These are phyloP conservation scores for Germaria angustata DNA, from an alignment of 2,888 invertebrate species.

Conservation along the genomic window DNA sequence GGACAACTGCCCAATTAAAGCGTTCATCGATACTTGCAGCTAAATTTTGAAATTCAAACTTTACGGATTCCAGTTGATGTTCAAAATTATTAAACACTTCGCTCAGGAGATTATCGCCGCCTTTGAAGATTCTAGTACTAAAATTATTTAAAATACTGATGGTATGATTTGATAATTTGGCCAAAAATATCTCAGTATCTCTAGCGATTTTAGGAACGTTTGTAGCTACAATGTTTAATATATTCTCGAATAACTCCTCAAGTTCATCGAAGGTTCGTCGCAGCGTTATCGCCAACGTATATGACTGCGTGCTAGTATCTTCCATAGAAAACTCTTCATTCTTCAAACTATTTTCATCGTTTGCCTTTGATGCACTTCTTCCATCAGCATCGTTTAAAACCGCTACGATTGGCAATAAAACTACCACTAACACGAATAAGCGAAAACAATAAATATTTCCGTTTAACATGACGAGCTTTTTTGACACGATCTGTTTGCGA, in stretches of 20 bases:
- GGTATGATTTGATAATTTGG: slow-evolving; percentile 64
- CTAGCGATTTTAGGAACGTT: slow-evolving; percentile 57
- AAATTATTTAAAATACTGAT: slow-evolving; percentile 66
- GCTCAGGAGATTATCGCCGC: slow-evolving; percentile 62
- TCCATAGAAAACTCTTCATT: neutral
- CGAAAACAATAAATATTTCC: slow-evolving; percentile 9
- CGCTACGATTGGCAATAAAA: slow-evolving; percentile 10
- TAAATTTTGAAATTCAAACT: slow-evolving; percentile 67
- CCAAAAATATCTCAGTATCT: slow-evolving; percentile 62
- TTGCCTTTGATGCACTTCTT: neutral
- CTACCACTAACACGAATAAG: neutral
- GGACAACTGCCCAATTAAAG: slow-evolving; percentile 69
- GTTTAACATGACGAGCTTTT: slow-evolving; percentile 17
- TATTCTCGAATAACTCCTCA: slow-evolving; percentile 56
- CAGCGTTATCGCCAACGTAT: slow-evolving; percentile 38
- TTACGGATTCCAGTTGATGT: slow-evolving; percentile 64
- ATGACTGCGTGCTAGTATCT: neutral
- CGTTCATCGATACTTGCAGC: slow-evolving; percentile 68
- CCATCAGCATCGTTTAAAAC: neutral
- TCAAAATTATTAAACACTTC: slow-evolving; percentile 66
- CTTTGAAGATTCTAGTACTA: slow-evolving; percentile 64
- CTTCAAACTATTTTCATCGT: neutral
- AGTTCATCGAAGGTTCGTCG: slow-evolving; percentile 56
- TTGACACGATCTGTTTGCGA: slow-evolving; percentile 20
- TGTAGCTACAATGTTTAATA: slow-evolving; percentile 42